Evolutionary conservation across 2,797 vertebrate species (phyloP), one percentile per base, ranked within the genome.

Genomic region (Lindbergichthys nudifrons): DNA sequence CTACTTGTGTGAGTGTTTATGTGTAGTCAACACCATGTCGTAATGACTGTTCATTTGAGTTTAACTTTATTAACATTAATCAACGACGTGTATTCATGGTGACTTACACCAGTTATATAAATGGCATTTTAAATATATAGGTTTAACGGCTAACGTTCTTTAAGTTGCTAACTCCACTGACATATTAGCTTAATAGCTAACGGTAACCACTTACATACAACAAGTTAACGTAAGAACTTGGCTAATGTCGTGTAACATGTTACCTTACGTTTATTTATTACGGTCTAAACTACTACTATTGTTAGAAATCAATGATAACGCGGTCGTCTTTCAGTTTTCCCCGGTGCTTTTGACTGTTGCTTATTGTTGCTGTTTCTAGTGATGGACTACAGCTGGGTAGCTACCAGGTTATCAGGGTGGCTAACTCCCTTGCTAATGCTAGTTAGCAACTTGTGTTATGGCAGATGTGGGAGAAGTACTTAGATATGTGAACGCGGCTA

Each of bases 171-270:
- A n/a, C 16, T 41, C 7, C 50, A 70, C 53, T 61, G 73, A 65
- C 50, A 19, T 50, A 76, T 65, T 85, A 87, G 86, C 88, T 64
- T 66, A 75, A 69, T 65, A 83, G 88, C 87, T 90, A 86, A 56
- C 82, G 10, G 48, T 67, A 52, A 83, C 67, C 70, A 53, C 58
- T 56, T 53, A 47, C 23, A 26, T 43, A 58, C 60, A 19, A 51
- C 15, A 12, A n/a, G 19, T 50, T 41, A 30, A 68, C 47, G 14
- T 42, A 3, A 21, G 6, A 45, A 30, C 11, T 41, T 11, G 3
- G 30, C 15, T 42, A 66, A 60, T 23, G 23, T 39, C 4, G 14
- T 13, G 26, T 53, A 64, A 62, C 15, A 51, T 52, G 57, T 71
- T 73, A 64, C 15, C 6, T 54, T 41, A 16, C 4, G 21, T 16